Conservation (phyloP, 1,140 invertebrate species). For the Conus betulinus region DNA sequence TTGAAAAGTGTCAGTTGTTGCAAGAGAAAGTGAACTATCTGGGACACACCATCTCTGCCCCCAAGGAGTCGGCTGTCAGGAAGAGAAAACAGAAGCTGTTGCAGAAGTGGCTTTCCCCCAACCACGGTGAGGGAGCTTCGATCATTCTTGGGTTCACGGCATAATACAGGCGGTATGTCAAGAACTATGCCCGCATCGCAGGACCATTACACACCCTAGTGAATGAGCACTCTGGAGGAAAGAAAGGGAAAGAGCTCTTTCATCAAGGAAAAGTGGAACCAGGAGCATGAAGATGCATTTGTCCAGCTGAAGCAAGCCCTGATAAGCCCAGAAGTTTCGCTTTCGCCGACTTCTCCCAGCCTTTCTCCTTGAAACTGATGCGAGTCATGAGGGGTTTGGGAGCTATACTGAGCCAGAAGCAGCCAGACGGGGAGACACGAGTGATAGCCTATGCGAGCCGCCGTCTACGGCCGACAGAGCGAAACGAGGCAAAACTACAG, state of each 20-base stretch:
- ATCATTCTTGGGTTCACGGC: constrained; percentile 63
- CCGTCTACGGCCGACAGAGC: no score
- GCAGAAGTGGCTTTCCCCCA: not conserved
- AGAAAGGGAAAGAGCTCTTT: not conserved
- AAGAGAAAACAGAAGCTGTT: constrained; percentile 7
- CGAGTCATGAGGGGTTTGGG: not conserved
- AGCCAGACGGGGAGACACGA: not conserved
- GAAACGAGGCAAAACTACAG: not conserved
- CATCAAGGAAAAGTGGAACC: constrained; percentile 23
- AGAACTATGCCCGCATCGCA: constrained; percentile 46
- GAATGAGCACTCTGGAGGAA: constrained; percentile 6
- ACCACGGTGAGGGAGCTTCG: constrained; percentile 54
- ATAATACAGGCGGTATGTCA: constrained; percentile 61
- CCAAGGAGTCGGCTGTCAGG: constrained; percentile 11
- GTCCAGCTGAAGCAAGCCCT: constrained; percentile 28
- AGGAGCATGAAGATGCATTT: constrained; percentile 34
- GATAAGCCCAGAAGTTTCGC: constrained; percentile 13
- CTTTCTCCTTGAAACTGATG: constrained; percentile 1
- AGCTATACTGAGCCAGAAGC: constrained; percentile 3
- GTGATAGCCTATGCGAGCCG: constrained; percentile 3
- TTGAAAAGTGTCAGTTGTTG: not conserved
- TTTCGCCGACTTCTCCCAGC: constrained; percentile 30
- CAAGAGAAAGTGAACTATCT: not conserved
- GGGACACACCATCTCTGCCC: constrained; percentile 9
- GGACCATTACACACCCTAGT: constrained; percentile 39